Conservation (phyloP, 2,113 vertebrate genomes). For the Brachyhypopomus gauderio region DNA sequence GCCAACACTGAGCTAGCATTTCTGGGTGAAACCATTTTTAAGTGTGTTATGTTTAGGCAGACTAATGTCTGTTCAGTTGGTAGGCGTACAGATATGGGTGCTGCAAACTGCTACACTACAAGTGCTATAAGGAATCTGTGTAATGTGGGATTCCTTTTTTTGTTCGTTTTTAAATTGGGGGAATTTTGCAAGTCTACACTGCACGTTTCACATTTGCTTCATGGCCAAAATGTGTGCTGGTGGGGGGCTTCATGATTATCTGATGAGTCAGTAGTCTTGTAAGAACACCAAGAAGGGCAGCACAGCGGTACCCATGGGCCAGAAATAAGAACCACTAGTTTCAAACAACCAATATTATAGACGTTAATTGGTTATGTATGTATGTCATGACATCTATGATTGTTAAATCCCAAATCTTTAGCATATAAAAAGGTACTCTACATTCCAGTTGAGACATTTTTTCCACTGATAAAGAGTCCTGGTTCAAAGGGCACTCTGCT, state of each 20-base stretch:
- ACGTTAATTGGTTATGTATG: neutral
- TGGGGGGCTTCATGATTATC: neutral
- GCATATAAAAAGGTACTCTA: slow-evolving; percentile 1
- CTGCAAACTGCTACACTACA: neutral
- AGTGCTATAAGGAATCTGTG: neutral
- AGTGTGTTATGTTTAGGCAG: neutral
- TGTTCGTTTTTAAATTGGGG: neutral
- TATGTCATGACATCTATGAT: no score
- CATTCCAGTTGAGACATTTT: neutral
- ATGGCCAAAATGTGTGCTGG: no score
- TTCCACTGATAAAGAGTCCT: neutral
- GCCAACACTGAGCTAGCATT: neutral
- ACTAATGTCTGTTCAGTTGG: neutral
- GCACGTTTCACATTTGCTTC: no score
- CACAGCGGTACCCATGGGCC: neutral
- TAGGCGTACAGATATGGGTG: neutral
- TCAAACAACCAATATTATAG: neutral
- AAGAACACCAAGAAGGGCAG: neutral
- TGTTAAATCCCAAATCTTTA: neutral
- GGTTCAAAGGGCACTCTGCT: slow-evolving; percentile 25
- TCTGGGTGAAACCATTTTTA: neutral
- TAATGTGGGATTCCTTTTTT: neutral
- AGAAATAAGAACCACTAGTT: neutral
- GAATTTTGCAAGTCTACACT: neutral
- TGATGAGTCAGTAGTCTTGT: neutral